Percentiles rank a stretch among this genome's conserved stretches.
Evolutionary conservation across 1,140 invertebrate genomes (phyloP).

Genomic region (Macrotrachela quadricornifera): DNA sequence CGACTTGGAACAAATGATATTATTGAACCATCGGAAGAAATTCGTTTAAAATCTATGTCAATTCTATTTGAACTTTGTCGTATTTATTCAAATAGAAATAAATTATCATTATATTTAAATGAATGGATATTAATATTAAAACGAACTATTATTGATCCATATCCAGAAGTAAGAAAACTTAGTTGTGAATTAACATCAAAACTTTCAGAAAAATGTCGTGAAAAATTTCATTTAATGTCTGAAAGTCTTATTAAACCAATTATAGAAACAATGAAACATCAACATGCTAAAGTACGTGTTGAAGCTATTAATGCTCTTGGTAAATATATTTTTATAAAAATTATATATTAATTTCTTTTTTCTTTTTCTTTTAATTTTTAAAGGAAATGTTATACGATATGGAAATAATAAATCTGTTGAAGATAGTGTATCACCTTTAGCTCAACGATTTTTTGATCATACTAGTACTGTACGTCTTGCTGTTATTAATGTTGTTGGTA

Average conservation of each 20-base stretch:
- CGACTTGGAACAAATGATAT: slow-evolving; percentile 52
- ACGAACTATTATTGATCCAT: slow-evolving; percentile 48
- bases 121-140: slow-evolving; percentile 50
- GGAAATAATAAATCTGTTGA: slow-evolving; percentile 41
- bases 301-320: slow-evolving; percentile 49
- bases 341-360: background rate
- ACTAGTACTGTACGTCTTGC: slow-evolving; percentile 43
- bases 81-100: slow-evolving; percentile 33
- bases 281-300: slow-evolving; percentile 53
- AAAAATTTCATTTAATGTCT: slow-evolving; percentile 49
- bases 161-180: slow-evolving; percentile 51
- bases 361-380: no score
- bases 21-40: slow-evolving; percentile 61
- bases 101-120: slow-evolving; percentile 44
- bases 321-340: slow-evolving; percentile 14
- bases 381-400: slow-evolving; percentile 31
- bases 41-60: slow-evolving; percentile 44
- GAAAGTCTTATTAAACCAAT: slow-evolving; percentile 50
- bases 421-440: slow-evolving; percentile 41
- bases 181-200: slow-evolving; percentile 47
- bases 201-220: slow-evolving; percentile 27
- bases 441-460: slow-evolving; percentile 51
- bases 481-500: slow-evolving; percentile 41
- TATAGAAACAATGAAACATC: slow-evolving; percentile 47
- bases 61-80: slow-evolving; percentile 42